Percentiles rank a stretch among this genome's conserved stretches.
These are phyloP conservation scores for Pempheris klunzingeri DNA, from an alignment of 2,797 vertebrate species.

Conservation along the genomic window DNA sequence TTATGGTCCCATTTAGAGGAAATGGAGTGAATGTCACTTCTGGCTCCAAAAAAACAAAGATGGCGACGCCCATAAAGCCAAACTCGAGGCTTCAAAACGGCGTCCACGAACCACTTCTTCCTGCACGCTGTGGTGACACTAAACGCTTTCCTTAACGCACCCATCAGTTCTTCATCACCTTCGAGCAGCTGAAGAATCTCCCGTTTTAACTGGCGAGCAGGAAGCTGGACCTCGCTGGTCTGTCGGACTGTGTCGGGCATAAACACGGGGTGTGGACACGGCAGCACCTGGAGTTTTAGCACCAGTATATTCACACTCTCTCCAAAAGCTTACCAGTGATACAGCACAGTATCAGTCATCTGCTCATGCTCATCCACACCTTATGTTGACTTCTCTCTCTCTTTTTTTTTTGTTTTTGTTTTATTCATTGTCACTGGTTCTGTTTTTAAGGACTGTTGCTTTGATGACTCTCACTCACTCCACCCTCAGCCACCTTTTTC, in stretches of 20 bases:
- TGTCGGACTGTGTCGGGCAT: slow-evolving; percentile 38
- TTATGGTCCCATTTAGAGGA: too few relatives aligned
- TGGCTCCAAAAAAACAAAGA: too few relatives aligned
- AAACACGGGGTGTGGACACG: slow-evolving; percentile 35
- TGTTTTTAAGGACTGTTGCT: slow-evolving; percentile 39
- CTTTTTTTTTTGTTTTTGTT: slow-evolving; percentile 11
- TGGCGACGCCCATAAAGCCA: too few relatives aligned
- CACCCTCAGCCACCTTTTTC: slow-evolving; percentile 5
- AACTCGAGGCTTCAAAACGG: too few relatives aligned
- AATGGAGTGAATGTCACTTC: too few relatives aligned
- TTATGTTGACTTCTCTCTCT: neutral
- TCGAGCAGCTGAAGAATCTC: slow-evolving; percentile 96
- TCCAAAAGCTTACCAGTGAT: slow-evolving; percentile 17
- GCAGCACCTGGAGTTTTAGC: slow-evolving; percentile 52
- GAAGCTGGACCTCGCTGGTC: slow-evolving; percentile 28
- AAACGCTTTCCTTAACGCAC: slow-evolving; percentile 57
- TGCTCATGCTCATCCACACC: slow-evolving; percentile 21
- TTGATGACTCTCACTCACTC: slow-evolving; percentile 10
- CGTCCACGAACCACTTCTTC: too few relatives aligned
- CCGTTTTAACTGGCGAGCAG: slow-evolving; percentile 86
- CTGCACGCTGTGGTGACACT: neutral
- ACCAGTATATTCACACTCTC: slow-evolving; percentile 49
- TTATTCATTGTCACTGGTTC: slow-evolving; percentile 52
- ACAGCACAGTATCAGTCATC: slow-evolving; percentile 13
- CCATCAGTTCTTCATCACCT: slow-evolving; percentile 97